A percentile compares a stretch with the other conserved stretches of the same genome.
These are phyloP conservation scores for Canis aureus DNA, from an alignment of 2,113 vertebrate genomes.

Conservation along the genomic window DNA sequence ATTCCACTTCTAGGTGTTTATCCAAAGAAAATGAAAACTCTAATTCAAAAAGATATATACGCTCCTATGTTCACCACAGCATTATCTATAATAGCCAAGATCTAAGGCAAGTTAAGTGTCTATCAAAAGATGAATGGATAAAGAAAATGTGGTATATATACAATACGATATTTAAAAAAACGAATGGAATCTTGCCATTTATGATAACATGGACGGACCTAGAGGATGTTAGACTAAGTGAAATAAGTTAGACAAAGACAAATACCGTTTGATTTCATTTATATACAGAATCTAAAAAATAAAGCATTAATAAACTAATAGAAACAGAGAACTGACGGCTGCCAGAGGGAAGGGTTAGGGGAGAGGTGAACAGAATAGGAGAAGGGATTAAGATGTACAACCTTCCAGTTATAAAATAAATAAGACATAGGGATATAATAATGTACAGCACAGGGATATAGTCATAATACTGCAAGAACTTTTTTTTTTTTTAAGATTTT, in stretches of 20 bases:
- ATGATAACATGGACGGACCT: not conserved
- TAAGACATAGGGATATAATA: not conserved
- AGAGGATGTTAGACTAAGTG: not conserved
- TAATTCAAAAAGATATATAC: not conserved
- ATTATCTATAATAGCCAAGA: not conserved
- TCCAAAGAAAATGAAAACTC: not conserved
- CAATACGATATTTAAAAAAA: not conserved
- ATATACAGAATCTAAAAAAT: not conserved
- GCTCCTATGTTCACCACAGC: not conserved
- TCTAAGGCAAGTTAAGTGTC: not conserved
- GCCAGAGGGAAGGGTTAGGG: not conserved
- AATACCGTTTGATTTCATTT: not conserved
- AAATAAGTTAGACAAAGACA: not conserved
- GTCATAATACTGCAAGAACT: not conserved
- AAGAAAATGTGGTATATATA: not conserved
- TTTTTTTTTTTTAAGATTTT: too few species aligned
- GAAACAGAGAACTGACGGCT: not conserved
- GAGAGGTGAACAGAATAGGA: not conserved
- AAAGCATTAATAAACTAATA: not conserved
- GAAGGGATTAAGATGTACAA: not conserved
- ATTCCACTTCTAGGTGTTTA: not conserved
- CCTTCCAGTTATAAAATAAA: not conserved
- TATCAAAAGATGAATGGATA: not conserved
- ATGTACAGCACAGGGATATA: not conserved
- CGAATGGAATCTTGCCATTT: not conserved